Percentiles rank a stretch among this genome's conserved stretches.
These are phyloP conservation scores for Sinotaia quadrata DNA, from an alignment of 2,888 invertebrate species.

Conservation along the genomic window DNA sequence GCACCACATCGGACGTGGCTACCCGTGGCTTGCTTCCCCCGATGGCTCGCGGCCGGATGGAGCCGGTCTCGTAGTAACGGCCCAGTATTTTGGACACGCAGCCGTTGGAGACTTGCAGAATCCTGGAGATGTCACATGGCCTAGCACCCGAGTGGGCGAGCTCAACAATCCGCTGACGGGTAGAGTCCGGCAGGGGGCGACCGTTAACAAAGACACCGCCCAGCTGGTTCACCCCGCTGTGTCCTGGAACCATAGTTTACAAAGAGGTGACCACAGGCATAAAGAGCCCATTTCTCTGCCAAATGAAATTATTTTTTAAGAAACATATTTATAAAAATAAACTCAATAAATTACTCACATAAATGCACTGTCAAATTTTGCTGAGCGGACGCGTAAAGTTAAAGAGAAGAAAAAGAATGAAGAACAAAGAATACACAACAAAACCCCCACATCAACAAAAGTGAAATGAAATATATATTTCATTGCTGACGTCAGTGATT, in stretches of 20 bases:
- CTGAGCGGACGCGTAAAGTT: too few species aligned
- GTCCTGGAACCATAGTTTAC: constrained; percentile 82
- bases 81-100: constrained; percentile 98
- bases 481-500: too few species aligned
- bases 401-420: too few species aligned
- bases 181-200: constrained; percentile 93
- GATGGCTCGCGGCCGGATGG: constrained; percentile 94
- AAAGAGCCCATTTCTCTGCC: background rate
- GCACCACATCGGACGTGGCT: constrained; percentile 94
- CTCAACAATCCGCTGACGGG: constrained; percentile 93
- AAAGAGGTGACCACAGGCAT: background rate
- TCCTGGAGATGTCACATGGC: constrained; percentile 96
- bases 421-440: too few species aligned
- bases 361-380: too few species aligned
- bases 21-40: constrained; percentile 97
- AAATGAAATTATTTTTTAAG: too few species aligned
- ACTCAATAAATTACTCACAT: too few species aligned
- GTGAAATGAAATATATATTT: too few species aligned
- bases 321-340: too few species aligned
- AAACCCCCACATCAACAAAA: too few species aligned
- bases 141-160: constrained; percentile 93
- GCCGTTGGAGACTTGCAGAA: constrained; percentile 95
- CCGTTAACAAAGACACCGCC: constrained; percentile 98
- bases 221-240: constrained; percentile 96
- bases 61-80: constrained; percentile 97